These are phyloP conservation scores for Drosophila grimshawi DNA, from an alignment of 1,140 invertebrate species.

Conservation along the genomic window DNA sequence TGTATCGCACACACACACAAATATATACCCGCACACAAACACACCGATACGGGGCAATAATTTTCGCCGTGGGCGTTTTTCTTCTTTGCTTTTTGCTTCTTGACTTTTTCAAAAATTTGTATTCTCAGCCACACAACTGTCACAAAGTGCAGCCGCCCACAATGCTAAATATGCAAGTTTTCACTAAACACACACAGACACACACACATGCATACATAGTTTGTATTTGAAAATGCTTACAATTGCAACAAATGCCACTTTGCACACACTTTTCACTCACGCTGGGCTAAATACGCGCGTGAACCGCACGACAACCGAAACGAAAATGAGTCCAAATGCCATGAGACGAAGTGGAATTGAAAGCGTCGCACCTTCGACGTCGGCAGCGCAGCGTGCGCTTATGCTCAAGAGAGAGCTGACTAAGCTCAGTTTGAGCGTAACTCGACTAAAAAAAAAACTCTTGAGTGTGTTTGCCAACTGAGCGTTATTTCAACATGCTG, in stretches of 20 bases:
- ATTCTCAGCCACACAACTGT: conserved; percentile 37
- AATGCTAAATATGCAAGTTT: conserved; percentile 26
- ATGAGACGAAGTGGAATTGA: conserved; percentile 25
- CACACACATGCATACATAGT: not conserved
- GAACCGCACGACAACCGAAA: conserved; percentile 48
- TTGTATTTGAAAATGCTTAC: conserved; percentile 27
- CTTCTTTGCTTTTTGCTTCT: conserved; percentile 35
- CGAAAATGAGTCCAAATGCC: conserved; percentile 38
- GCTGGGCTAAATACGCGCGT: conserved; percentile 28
- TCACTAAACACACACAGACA: not conserved
- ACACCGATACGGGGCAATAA: conserved; percentile 35
- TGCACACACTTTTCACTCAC: conserved; percentile 34
- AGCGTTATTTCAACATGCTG: not conserved
- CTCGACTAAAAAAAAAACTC: not conserved
- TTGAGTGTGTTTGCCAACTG: not conserved
- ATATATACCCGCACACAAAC: conserved; percentile 5
- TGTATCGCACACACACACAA: conserved; percentile 22
- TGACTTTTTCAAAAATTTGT: conserved; percentile 30
- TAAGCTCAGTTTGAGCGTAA: not conserved
- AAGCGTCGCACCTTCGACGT: not conserved
- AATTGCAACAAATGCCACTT: conserved; percentile 28
- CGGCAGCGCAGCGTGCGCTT: conserved; percentile 4
- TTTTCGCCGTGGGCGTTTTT: conserved; percentile 70
- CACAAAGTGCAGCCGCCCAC: conserved; percentile 44
- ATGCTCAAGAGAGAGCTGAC: not conserved